These are phyloP conservation scores for Vireo altiloquus DNA, from an alignment of 2,113 vertebrate species.

Conservation along the genomic window DNA sequence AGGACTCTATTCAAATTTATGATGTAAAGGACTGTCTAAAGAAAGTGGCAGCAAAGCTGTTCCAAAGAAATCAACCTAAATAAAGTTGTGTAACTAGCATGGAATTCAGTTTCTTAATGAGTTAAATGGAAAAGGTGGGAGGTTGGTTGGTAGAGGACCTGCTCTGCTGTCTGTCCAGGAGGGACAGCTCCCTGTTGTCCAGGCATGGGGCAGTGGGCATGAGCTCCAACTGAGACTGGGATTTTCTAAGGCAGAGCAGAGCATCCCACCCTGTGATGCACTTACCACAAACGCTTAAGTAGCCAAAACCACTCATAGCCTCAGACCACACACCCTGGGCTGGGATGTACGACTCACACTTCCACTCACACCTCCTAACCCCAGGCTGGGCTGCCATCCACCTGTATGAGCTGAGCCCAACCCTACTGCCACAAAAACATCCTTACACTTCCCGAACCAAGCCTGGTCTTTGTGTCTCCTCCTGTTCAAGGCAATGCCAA, in stretches of 20 bases:
- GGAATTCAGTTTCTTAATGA: not conserved
- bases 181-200: not conserved
- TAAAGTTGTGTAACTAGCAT: not conserved
- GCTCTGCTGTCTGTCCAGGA: not conserved
- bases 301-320: not conserved
- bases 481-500: not conserved
- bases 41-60: not conserved
- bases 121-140: not conserved
- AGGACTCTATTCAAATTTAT: not conserved
- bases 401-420: not conserved
- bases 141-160: not conserved
- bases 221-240: fast-evolving
- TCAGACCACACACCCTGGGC: fast-evolving
- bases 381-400: not conserved
- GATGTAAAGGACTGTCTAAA: not conserved
- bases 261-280: fast-evolving
- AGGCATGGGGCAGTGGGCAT: fast-evolving
- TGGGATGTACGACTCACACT: not conserved
- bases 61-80: not conserved
- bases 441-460: not conserved
- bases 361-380: not conserved
- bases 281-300: not conserved
- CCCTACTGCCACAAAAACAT: not conserved
- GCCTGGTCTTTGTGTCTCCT: not conserved
- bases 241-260: not conserved